Conservation (phyloP, 2,888 invertebrate genomes). For the Hirtodrosophila confusa region DNA sequence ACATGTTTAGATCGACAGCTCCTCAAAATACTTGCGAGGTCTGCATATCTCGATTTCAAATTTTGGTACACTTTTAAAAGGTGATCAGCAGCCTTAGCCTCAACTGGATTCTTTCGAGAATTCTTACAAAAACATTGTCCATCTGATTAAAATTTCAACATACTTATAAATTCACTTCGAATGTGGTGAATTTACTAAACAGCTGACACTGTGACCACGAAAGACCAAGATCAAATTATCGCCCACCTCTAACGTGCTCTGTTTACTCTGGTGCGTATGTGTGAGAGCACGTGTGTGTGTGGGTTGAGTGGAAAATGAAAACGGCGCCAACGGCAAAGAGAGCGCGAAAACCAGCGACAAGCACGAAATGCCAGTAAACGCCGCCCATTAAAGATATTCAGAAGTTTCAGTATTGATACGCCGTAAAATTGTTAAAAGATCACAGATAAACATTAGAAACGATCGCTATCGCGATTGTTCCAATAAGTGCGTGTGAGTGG, state of each 20-base stretch:
- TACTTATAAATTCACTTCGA: neutral
- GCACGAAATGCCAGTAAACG: neutral
- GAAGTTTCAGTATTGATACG: too few relatives aligned
- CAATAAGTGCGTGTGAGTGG: neutral
- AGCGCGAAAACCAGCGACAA: slow-evolving; percentile 36
- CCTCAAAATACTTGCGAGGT: too few relatives aligned
- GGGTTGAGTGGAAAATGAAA: slow-evolving; percentile 41
- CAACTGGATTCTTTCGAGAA: too few relatives aligned
- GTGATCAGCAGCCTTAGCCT: too few relatives aligned
- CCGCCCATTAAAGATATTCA: neutral
- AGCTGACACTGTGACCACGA: slow-evolving; percentile 17
- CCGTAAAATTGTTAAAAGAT: neutral
- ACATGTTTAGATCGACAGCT: too few relatives aligned
- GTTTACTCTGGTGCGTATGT: slow-evolving; percentile 33
- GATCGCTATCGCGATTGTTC: slow-evolving; percentile 7
- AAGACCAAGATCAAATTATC: slow-evolving; percentile 43
- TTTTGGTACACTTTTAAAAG: too few relatives aligned
- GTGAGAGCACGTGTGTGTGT: slow-evolving; percentile 3
- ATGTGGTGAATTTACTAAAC: slow-evolving; percentile 20
- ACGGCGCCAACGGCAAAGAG: slow-evolving; percentile 44
- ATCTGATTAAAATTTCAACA: slow-evolving; percentile 18
- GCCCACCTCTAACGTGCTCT: slow-evolving; percentile 44
- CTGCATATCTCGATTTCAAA: too few relatives aligned
- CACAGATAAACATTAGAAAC: neutral
- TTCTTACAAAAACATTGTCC: neutral